Base-by-base conservation (phyloP, 2,888 invertebrate genomes). In the Thymelicus acteon region DNA sequence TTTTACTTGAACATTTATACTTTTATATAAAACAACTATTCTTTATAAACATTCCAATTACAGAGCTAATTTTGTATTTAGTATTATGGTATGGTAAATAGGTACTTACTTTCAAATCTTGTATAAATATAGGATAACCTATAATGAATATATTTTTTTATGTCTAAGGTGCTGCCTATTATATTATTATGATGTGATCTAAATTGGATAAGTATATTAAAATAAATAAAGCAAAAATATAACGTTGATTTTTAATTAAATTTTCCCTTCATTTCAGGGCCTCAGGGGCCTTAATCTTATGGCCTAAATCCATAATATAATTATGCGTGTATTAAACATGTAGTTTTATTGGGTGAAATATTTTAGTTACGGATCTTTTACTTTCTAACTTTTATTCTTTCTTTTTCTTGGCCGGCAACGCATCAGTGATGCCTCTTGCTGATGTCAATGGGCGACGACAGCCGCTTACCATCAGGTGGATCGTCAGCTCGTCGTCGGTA, bases 161-260 rank as follows among this genome's bases (percentile, higher is more conserved):
- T 19, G 37, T 31, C 0, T 57, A 37, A 57, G 57, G 57, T 57
- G 57, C 57, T 57, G 57, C 31, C 31, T 31, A 19, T 7, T 15
- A 57, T 31, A 31, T 19, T 19, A 19, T 19, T 31, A 57, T 31
- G 24, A 57, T 57, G 31, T 37, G 57, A 57, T 57, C 37, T 57
- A 57, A 57, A 57, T 37, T 57, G 6, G 7, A 57, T 57, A 57
- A 57, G 57, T 57, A 37, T 52, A 52, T 15, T 19, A 52, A n/a
- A 57, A 37, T 37, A 13, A 37, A 57, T 13, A 1, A 5, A 24
- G 10, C 13, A 13, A 31, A 5, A 31, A 31, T 31, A 19, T 7
- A 6, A 37, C 13, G 31, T 57, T 31, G 31, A 31, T 2, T 44
- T 57, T 57, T 37, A 57, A 37, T 57, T 52, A 0, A 44, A 8